Percentiles rank a stretch among this genome's conserved stretches.
Evolutionary conservation across 2,113 vertebrate species (phyloP).

Genomic region (Oreochromis spilurus): DNA sequence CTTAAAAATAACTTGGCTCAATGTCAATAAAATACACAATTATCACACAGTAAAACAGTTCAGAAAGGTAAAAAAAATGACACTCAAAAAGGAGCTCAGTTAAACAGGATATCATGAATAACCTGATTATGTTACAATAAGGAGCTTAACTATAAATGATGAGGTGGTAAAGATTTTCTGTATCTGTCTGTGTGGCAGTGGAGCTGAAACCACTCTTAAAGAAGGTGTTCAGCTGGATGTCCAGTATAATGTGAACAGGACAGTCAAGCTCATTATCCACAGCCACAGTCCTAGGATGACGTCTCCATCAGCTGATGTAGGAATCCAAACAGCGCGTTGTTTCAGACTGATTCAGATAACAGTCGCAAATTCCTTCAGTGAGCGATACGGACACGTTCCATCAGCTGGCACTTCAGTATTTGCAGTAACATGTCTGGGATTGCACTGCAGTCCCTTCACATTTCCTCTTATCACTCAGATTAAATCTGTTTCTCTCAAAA

Average conservation of each 20-base stretch:
- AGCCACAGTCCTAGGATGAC: neutral
- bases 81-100: neutral
- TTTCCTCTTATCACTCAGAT: neutral
- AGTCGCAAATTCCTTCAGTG: neutral
- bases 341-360: neutral
- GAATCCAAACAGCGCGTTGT: neutral
- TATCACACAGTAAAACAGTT: neutral
- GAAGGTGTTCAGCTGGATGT: neutral
- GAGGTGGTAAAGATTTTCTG: neutral
- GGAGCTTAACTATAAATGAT: neutral
- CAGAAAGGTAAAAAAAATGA: neutral
- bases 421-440: neutral
- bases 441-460: neutral
- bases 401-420: neutral
- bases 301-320: neutral
- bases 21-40: neutral
- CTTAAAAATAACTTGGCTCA: neutral
- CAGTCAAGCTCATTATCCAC: neutral
- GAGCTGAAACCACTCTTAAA: neutral
- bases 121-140: neutral
- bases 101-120: neutral
- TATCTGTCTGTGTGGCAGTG: rapidly evolving
- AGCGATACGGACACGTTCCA: rapidly evolving
- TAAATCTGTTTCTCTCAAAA: neutral
- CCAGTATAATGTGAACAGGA: neutral